Percentiles rank a stretch among this genome's conserved stretches.
phyloP scores from a whole-genome alignment of 2,797 vertebrate species.

The Pseudotriccus pelzelni region DNA sequence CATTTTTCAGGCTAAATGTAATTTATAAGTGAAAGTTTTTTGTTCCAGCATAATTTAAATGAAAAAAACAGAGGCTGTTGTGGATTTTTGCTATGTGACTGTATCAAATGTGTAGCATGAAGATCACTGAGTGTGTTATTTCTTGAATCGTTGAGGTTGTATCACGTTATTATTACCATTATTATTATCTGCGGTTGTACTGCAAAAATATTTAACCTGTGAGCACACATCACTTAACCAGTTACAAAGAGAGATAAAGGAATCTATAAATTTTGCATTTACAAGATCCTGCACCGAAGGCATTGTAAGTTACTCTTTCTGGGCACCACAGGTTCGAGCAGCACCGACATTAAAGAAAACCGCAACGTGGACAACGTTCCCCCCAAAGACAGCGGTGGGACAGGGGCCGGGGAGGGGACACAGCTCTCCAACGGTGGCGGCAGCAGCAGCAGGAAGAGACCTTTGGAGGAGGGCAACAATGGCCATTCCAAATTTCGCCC shows the following conservation, averaged over 20 bases:
- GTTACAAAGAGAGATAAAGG: conserved; percentile 98
- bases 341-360: conserved; percentile 97
- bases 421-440: conserved; percentile 87
- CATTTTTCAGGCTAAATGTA: background rate
- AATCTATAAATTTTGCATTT: conserved; percentile 99
- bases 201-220: background rate
- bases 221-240: conserved; percentile 96
- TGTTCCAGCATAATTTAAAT: background rate
- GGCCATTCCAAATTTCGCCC: conserved; percentile 91
- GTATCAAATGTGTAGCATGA: background rate
- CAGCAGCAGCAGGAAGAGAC: conserved; percentile 87
- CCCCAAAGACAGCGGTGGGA: conserved; percentile 81
- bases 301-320: conserved; percentile 99
- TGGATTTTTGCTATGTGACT: background rate
- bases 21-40: background rate
- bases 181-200: background rate
- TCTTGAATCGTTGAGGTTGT: background rate
- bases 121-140: background rate
- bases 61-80: background rate
- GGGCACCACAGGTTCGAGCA: conserved; percentile 99
- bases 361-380: conserved; percentile 93
- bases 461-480: conserved; percentile 94
- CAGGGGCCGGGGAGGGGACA: conserved; percentile 80
- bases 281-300: conserved; percentile 99
- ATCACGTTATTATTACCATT: background rate